Base-by-base conservation (phyloP, 35 echinoderm and acorn worm species). In the Hemicentrotus pulcherrimus region DNA sequence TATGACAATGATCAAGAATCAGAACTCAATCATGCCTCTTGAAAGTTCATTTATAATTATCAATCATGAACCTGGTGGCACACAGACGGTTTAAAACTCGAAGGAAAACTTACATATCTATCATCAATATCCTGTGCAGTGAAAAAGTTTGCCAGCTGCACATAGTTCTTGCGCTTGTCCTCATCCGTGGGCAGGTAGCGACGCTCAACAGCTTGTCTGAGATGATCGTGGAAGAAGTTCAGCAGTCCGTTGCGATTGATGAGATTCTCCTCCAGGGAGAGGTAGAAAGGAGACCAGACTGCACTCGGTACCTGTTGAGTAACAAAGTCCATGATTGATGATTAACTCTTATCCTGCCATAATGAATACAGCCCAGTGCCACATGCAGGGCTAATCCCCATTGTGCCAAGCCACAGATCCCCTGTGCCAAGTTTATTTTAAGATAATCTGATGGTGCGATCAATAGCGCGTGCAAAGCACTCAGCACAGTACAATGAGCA, bases 221-320 rank as follows among this genome's bases (percentile, higher is more conserved):
- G 92, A 86, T 99, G 96, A 70, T 99, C 98, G 46, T 99, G 98
- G 93, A 99, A 99, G 98, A 99, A 99, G 86, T 99, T 99, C 55
- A 99, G 32, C n/a, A 97, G 94, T 10, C 98, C 98, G 78, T 99
- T 99, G 7, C 98, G 95, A 86, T 99, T 99, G 70, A 99, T 94
- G 0, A 99, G 95, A 95, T 99, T 99, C 47, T 99, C 98, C 61
- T 99, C 98, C 28, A 99, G 93, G 0, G 98, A 99, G 9, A 99
- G 92, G 86, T 96, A 99, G 94, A 99, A 99, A 1, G 98, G 98
- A 46, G 96, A 99, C 98, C 98, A 99, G 5, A 97, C 88, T 47
- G 32, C 35, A 48, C 95, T 94, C 47, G 96, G 95, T 15, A 99
- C 94, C 98, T 99, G 52, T 18, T 24, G 47, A 33, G n/a, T 89